Percentiles rank a stretch among this genome's conserved stretches.
Evolutionary conservation across 1,140 invertebrate species (phyloP).

Genomic region (Heliconius congener): DNA sequence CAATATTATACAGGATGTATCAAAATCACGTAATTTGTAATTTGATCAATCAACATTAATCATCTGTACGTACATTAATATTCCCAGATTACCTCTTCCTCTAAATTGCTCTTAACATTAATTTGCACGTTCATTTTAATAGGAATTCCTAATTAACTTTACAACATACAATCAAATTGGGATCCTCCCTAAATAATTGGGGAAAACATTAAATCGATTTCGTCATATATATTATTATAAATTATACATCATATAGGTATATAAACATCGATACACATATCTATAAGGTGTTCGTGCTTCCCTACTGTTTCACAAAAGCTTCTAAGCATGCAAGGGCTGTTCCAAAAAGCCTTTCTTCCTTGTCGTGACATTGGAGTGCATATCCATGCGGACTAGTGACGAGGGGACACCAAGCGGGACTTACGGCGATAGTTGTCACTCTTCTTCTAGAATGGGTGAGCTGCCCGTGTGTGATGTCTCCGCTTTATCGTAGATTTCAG

Average conservation of each 20-base stretch:
- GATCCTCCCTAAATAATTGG: constrained; percentile 7
- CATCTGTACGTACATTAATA: constrained; percentile 4
- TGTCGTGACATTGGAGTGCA: constrained; percentile 62
- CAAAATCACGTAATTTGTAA: constrained; percentile 16
- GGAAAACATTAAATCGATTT: constrained; percentile 23
- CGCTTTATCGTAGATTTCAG: constrained; percentile 67
- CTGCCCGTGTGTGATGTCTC: constrained; percentile 49
- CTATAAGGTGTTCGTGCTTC: constrained; percentile 71
- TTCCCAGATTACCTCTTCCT: not conserved
- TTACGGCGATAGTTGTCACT: constrained; percentile 76
- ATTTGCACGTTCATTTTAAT: constrained; percentile 4
- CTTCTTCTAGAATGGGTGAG: constrained; percentile 59
- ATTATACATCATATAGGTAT: constrained; percentile 19
- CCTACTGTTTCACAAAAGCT: constrained; percentile 72
- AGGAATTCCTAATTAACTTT: not conserved
- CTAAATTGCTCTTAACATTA: constrained; percentile 1
- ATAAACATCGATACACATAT: constrained; percentile 65
- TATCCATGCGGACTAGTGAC: constrained; percentile 73
- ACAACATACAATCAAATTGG: not conserved
- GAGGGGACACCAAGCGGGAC: constrained; percentile 68
- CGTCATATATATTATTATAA: constrained; percentile 11
- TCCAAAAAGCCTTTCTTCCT: constrained; percentile 63
- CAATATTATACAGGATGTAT: constrained; percentile 28
- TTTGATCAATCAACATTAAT: constrained; percentile 26
- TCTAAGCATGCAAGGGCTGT: constrained; percentile 79